Conservation (phyloP, 2,113 vertebrate genomes). For the Heliornis fulica region DNA sequence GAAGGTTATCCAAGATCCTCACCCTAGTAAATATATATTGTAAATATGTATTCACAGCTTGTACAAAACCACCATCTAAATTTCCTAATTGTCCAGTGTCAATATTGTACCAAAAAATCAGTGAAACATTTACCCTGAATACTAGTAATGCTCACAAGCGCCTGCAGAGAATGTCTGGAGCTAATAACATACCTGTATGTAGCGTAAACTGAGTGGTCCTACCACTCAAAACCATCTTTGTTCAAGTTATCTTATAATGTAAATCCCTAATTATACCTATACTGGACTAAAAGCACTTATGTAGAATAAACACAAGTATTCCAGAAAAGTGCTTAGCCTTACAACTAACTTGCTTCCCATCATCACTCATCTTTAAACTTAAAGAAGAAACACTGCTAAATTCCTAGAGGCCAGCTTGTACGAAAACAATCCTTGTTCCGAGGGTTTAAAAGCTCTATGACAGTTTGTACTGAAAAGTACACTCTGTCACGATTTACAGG, state of each 20-base stretch:
- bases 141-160: not conserved
- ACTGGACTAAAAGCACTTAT: not conserved
- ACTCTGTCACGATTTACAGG: fast-evolving
- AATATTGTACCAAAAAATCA: not conserved
- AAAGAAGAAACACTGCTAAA: not conserved
- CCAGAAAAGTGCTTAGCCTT: not conserved
- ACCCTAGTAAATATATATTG: not conserved
- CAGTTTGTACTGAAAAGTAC: not conserved
- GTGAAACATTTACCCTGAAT: not conserved
- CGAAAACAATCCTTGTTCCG: not conserved
- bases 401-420: not conserved
- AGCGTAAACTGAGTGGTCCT: not conserved
- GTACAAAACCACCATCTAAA: not conserved
- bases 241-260: not conserved
- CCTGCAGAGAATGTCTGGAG: not conserved
- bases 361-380: not conserved
- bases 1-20: not conserved
- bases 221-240: not conserved
- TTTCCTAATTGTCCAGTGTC: not conserved
- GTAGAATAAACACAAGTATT: not conserved
- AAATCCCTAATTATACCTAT: not conserved
- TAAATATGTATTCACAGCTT: not conserved
- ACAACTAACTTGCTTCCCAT: not conserved
- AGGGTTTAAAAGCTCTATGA: not conserved
- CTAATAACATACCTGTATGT: not conserved